Base-by-base conservation (phyloP, 2,113 vertebrate genomes). In the Variabilichromis moorii region DNA sequence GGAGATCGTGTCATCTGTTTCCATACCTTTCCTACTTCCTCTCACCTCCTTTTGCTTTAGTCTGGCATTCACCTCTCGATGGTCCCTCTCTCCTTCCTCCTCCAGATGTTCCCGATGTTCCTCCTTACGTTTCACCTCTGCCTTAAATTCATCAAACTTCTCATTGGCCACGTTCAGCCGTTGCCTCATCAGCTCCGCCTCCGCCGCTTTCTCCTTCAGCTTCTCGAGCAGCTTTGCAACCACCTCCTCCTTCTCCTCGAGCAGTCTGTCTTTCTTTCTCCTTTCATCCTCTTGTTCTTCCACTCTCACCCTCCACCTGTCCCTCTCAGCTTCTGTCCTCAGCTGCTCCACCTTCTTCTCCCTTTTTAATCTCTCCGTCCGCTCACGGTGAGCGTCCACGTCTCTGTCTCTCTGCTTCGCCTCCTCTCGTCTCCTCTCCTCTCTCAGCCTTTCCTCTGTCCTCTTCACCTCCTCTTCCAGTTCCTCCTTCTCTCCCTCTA, bases 111-210 rank as follows among this genome's bases (percentile, higher is more conserved):
- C 55, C 45, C 93, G 84, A 1, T 2, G 57, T 53, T 91, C 78
- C 85, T 91, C 87, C 68, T 54, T 88, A 37, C 85, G 79, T 54
- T 86, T 12, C 68, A 80, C 82, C 85, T 91, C 93, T 54, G 87
- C 89, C 51, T 86, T 89, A 35, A 54, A 4, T 16, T 94, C 89
- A 35, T 93, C 80, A 2, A 28, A 88, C 85, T 93, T 89, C 87
- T 93, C 89, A 81, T 83, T 92, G 3, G 91, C 90, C 8, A 93
- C 88, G 0, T 54, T 92, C 21, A 94, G 53, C 37, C 71, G 45
- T 24, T 87, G 66, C 13, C 12, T 90, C 57, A 95, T 88, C 35
- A 91, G 80, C 50, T 91, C 85, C 45, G 91, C 21, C 85, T 95
- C 90, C 7, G 24, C 51, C 2, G 55, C 80, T 5, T 80, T 89